phyloP scores from a whole-genome alignment of 2,888 invertebrate genomes.

The Lasioglossum lativentre region DNA sequence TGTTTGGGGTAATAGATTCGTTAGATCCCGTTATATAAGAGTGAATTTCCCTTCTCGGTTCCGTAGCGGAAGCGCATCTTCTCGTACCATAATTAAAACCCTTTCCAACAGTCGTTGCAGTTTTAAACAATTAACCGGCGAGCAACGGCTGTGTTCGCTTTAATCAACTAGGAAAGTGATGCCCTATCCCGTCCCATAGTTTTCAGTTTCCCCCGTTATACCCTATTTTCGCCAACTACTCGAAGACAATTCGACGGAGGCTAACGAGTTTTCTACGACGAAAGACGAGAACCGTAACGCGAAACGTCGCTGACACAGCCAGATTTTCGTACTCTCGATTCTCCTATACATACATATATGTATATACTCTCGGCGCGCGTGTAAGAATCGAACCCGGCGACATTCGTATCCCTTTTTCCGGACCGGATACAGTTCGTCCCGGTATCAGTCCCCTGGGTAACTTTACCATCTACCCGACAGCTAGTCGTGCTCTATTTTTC shows the following conservation, averaged over 20 bases:
- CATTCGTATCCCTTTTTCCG: neutral
- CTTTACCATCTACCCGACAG: neutral
- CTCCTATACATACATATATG: neutral
- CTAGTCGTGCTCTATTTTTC: neutral
- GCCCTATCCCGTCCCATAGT: neutral
- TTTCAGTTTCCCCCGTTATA: conserved; percentile 38
- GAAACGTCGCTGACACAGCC: conserved; percentile 39
- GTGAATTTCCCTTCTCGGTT: neutral
- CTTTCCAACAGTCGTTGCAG: conserved; percentile 33
- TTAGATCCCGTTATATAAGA: neutral
- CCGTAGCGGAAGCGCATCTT: neutral
- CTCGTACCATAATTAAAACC: conserved; percentile 44
- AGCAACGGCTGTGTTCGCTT: conserved; percentile 25
- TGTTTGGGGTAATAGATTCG: neutral
- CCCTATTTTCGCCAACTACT: conserved; percentile 23
- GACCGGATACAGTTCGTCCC: neutral
- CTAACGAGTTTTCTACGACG: conserved; percentile 48
- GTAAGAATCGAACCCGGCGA: neutral
- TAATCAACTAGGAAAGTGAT: conserved; percentile 53
- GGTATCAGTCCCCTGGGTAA: neutral
- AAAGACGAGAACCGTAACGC: conserved; percentile 27
- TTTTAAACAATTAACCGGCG: conserved; percentile 41
- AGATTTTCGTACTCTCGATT: conserved; percentile 4
- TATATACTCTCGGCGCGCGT: neutral
- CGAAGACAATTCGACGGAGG: conserved; percentile 39